Percentiles rank a stretch among this genome's conserved stretches.
phyloP scores from a whole-genome alignment of 1,140 invertebrate genomes.

The Zaprionus ornatus region DNA sequence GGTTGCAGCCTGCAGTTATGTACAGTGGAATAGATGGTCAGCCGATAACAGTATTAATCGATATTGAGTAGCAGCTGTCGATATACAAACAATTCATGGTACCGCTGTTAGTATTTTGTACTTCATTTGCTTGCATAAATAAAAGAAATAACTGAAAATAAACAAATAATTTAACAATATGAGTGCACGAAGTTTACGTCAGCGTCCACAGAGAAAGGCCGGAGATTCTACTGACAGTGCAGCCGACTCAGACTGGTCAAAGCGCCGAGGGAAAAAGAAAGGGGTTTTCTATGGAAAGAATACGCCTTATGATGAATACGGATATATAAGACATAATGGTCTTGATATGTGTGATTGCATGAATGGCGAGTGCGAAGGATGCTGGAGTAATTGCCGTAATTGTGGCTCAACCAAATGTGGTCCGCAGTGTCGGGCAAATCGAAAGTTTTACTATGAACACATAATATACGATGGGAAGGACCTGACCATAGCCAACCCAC shows the following conservation, averaged over 20 bases:
- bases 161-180: slow-evolving; percentile 1
- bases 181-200: slow-evolving; percentile 54
- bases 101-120: background rate
- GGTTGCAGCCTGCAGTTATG: background rate
- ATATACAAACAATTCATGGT: background rate
- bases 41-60: slow-evolving; percentile 1
- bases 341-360: slow-evolving; percentile 75
- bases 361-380: slow-evolving; percentile 68
- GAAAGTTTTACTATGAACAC: slow-evolving; percentile 76
- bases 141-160: background rate
- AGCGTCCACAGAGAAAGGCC: slow-evolving; percentile 56
- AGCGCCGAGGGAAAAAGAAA: slow-evolving; percentile 58
- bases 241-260: slow-evolving; percentile 44
- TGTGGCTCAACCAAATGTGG: slow-evolving; percentile 72
- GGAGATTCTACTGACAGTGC: slow-evolving; percentile 21
- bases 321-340: slow-evolving; percentile 61
- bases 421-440: slow-evolving; percentile 66
- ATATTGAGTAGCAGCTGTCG: background rate
- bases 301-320: slow-evolving; percentile 70
- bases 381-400: slow-evolving; percentile 67
- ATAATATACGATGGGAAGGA: slow-evolving; percentile 77
- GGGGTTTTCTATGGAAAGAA: slow-evolving; percentile 42
- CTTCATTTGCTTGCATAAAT: background rate
- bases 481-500: slow-evolving; percentile 55
- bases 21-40: background rate